These are phyloP conservation scores for Bufotes viridis DNA, from an alignment of 2,797 vertebrate species.

Conservation along the genomic window DNA sequence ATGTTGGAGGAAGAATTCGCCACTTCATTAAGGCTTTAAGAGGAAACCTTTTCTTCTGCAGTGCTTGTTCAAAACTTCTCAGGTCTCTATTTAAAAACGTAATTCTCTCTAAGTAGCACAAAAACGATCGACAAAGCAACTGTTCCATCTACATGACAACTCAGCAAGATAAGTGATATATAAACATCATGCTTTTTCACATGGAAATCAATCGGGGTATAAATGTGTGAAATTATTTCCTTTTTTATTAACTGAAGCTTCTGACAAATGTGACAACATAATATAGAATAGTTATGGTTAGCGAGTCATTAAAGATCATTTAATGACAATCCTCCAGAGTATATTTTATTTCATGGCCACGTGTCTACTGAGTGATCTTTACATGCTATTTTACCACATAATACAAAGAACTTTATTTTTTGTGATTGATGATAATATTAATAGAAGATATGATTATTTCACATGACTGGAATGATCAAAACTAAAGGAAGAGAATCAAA, in stretches of 20 bases:
- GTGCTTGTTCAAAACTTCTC: constrained; percentile 90
- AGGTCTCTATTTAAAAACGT: constrained; percentile 96
- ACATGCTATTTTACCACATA: neutral
- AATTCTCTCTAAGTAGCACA: constrained; percentile 94
- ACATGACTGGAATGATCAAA: neutral
- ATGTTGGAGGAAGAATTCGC: constrained; percentile 93
- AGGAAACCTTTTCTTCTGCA: constrained; percentile 91
- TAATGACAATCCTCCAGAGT: neutral
- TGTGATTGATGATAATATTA: neutral
- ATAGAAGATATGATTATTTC: neutral
- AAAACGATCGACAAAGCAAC: constrained; percentile 88
- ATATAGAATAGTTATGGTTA: constrained; percentile 1
- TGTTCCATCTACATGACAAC: constrained; percentile 90
- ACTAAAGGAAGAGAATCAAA: neutral
- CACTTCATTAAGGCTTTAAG: constrained; percentile 98
- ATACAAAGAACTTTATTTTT: neutral
- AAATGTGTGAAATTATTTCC: constrained; percentile 71
- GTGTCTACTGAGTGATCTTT: constrained; percentile 15
- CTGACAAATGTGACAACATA: constrained; percentile 6
- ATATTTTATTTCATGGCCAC: neutral
- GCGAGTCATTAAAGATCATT: neutral
- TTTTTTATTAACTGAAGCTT: constrained; percentile 61
- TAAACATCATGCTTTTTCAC: constrained; percentile 80
- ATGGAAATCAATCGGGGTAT: constrained; percentile 79
- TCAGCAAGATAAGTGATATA: constrained; percentile 95